Evolutionary conservation across 2,113 vertebrate genomes (phyloP).

Genomic region (Odocoileus hemionus): DNA sequence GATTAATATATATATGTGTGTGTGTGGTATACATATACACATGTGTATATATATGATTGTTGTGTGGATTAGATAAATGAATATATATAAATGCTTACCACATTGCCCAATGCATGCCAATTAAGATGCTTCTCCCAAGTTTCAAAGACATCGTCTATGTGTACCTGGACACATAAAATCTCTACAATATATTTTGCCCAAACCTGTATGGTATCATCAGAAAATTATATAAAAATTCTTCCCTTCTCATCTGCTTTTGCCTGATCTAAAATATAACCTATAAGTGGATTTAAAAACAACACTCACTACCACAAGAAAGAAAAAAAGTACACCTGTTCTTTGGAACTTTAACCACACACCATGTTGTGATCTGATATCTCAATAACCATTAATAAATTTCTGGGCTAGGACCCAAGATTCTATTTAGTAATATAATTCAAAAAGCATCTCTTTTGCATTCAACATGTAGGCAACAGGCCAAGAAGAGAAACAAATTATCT

Average conservation of each 20-base stretch:
- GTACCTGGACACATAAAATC: neutral
- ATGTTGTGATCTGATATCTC: constrained; percentile 40
- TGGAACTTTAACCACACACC: neutral
- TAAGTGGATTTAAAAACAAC: neutral
- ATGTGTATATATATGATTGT: neutral
- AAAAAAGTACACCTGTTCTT: neutral
- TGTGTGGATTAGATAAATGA: neutral
- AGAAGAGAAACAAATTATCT: constrained; percentile 47
- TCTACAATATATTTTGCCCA: neutral
- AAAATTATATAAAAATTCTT: neutral
- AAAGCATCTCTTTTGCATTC: constrained; percentile 46
- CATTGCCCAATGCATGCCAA: neutral
- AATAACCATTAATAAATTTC: constrained; percentile 54
- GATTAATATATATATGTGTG: neutral
- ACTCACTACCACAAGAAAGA: neutral
- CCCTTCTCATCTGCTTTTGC: neutral
- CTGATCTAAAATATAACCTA: neutral
- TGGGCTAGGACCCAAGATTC: constrained; percentile 46
- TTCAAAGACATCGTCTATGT: neutral
- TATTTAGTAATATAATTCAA: constrained; percentile 44
- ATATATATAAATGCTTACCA: neutral
- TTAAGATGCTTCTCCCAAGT: neutral
- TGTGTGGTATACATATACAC: neutral
- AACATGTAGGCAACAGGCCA: constrained; percentile 47
- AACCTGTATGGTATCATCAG: neutral